Evolutionary conservation across 2,888 invertebrate genomes (phyloP).

Genomic region (Cyclophora punctaria): DNA sequence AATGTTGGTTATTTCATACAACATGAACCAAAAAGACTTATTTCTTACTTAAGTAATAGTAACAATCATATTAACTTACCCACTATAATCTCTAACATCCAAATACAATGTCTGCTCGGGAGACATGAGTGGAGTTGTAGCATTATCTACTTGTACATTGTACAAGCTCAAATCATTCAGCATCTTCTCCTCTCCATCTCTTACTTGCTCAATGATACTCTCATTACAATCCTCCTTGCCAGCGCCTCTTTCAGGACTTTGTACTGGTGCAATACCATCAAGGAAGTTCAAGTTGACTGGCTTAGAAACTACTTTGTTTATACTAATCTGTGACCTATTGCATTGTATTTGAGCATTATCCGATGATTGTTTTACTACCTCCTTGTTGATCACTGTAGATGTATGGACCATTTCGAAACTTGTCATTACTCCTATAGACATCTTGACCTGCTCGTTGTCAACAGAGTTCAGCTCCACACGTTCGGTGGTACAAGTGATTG

Average conservation of each 20-base stretch:
- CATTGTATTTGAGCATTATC: constrained; percentile 60
- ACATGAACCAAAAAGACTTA: background rate
- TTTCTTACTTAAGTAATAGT: background rate
- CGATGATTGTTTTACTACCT: constrained; percentile 42
- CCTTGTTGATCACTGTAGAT: constrained; percentile 63
- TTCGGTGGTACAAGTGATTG: constrained; percentile 41
- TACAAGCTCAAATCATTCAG: constrained; percentile 62
- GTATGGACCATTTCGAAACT: constrained; percentile 79
- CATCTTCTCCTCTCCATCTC: constrained; percentile 51
- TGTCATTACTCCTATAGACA: constrained; percentile 83
- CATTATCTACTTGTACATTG: constrained; percentile 65
- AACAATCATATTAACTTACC: constrained; percentile 39
- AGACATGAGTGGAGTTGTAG: constrained; percentile 61
- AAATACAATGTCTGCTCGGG: constrained; percentile 65
- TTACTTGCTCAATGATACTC: constrained; percentile 1
- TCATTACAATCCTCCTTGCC: background rate
- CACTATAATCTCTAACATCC: constrained; percentile 65
- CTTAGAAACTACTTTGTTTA: constrained; percentile 53
- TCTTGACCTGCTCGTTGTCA: constrained; percentile 65
- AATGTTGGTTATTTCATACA: background rate
- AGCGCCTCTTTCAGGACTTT: constrained; percentile 9
- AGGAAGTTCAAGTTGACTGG: constrained; percentile 55
- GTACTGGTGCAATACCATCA: constrained; percentile 53
- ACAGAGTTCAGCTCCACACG: constrained; percentile 44
- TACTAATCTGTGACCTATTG: constrained; percentile 59